Conservation (phyloP, 2,888 invertebrate species). For the Apodemia duryi region DNA sequence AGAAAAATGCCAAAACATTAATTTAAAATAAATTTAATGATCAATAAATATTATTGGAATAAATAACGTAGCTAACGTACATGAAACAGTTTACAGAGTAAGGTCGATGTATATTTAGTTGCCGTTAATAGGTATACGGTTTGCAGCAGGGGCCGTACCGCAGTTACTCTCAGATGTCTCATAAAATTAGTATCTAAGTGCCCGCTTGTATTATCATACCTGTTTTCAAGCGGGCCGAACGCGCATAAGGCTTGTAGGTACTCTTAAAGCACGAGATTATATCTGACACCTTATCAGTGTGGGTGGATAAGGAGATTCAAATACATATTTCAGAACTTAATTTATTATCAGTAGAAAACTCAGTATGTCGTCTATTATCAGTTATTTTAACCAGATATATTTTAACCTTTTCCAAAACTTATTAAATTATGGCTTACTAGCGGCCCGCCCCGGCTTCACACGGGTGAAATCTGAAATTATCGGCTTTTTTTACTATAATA, state of each 20-base stretch:
- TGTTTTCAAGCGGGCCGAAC: conserved; percentile 51
- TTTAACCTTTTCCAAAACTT: background rate
- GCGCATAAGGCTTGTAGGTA: conserved; percentile 56
- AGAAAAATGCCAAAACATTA: background rate
- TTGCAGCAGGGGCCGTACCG: conserved; percentile 48
- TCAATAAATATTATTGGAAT: conserved; percentile 14
- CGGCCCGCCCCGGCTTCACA: no score
- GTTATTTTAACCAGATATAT: conserved; percentile 25
- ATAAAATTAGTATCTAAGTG: conserved; percentile 72
- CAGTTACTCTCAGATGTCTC: conserved; percentile 60
- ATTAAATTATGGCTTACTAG: no score
- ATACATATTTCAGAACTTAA: conserved; percentile 30
- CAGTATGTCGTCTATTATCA: conserved; percentile 26
- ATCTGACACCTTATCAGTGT: conserved; percentile 58
- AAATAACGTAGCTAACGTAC: conserved; percentile 19
- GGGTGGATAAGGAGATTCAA: conserved; percentile 45
- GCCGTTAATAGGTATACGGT: conserved; percentile 33
- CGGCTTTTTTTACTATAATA: no score
- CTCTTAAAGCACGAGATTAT: conserved; percentile 51
- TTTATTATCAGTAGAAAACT: conserved; percentile 13
- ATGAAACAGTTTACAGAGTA: conserved; percentile 26
- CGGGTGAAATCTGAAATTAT: no score
- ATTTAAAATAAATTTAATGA: conserved; percentile 1
- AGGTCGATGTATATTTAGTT: conserved; percentile 41
- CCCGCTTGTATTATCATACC: conserved; percentile 60